Evolutionary conservation across 2,113 vertebrate genomes (phyloP).

Genomic region (Python bivittatus): DNA sequence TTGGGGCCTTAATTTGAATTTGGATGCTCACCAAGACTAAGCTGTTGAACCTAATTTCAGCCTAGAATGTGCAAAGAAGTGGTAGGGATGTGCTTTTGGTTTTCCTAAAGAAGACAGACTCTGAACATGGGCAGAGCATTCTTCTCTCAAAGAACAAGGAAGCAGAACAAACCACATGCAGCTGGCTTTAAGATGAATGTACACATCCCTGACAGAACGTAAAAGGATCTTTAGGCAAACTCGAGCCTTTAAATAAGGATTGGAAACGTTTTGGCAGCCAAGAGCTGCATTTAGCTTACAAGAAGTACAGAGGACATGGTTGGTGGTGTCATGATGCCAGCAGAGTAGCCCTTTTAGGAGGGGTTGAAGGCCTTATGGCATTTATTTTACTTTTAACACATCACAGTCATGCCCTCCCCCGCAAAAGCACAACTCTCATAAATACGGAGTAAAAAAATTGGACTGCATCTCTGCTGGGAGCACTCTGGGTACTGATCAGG

Average conservation of each 20-base stretch:
- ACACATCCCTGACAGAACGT: not conserved
- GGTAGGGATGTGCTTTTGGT: not conserved
- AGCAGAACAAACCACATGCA: not conserved
- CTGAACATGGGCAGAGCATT: not conserved
- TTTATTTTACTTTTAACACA: not conserved
- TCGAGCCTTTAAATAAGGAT: not conserved
- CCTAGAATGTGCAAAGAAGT: not conserved
- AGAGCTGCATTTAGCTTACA: not conserved
- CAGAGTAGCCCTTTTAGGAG: not conserved
- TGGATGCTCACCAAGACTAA: not conserved
- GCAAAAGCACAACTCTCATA: not conserved
- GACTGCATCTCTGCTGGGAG: not conserved
- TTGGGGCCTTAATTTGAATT: slow-evolving; percentile 21
- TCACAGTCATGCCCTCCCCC: not conserved
- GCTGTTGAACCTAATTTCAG: not conserved
- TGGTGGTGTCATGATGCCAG: not conserved
- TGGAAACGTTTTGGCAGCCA: not conserved
- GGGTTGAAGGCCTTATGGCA: not conserved
- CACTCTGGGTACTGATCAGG: not conserved
- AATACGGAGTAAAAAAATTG: not conserved
- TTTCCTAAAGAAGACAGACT: not conserved
- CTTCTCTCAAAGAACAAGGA: not conserved
- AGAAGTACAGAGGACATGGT: not conserved
- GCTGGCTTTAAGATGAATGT: not conserved
- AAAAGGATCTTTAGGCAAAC: not conserved